Conservation (phyloP, 2,113 vertebrate species). For the Andinoacara biseriatus region DNA sequence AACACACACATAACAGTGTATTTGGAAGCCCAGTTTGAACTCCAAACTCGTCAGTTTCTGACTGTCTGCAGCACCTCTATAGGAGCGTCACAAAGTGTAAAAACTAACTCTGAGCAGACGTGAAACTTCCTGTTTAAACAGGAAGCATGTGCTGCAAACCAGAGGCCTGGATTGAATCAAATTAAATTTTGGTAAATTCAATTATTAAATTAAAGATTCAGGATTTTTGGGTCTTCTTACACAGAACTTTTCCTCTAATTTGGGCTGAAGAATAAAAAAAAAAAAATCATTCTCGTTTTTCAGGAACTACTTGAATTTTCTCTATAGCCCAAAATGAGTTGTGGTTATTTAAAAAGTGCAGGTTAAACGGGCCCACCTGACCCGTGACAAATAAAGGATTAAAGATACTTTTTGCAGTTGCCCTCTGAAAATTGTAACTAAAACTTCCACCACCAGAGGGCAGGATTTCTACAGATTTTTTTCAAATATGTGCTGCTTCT, state of each 20-base stretch:
- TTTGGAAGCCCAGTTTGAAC: neutral
- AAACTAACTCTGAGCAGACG: neutral
- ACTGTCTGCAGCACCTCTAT: neutral
- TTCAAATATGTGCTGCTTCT: neutral
- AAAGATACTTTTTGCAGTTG: neutral
- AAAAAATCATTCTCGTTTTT: too few species aligned
- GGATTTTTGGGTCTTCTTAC: too few species aligned
- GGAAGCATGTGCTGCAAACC: rapidly evolving
- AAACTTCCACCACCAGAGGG: neutral
- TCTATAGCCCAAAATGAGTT: too few species aligned
- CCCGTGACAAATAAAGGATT: too few species aligned
- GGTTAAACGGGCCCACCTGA: too few species aligned
- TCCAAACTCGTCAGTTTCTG: rapidly evolving
- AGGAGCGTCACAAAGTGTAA: neutral
- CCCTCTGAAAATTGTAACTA: neutral
- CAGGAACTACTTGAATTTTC: too few species aligned
- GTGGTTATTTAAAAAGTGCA: too few species aligned
- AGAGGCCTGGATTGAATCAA: too few species aligned
- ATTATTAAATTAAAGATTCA: too few species aligned
- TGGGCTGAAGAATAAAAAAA: too few species aligned
- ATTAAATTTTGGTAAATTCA: too few species aligned
- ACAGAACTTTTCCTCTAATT: too few species aligned
- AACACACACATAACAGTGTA: neutral
- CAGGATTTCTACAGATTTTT: neutral
- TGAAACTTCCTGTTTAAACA: neutral